Conservation (phyloP, 2,888 invertebrate species). For the Drosophila recens region DNA sequence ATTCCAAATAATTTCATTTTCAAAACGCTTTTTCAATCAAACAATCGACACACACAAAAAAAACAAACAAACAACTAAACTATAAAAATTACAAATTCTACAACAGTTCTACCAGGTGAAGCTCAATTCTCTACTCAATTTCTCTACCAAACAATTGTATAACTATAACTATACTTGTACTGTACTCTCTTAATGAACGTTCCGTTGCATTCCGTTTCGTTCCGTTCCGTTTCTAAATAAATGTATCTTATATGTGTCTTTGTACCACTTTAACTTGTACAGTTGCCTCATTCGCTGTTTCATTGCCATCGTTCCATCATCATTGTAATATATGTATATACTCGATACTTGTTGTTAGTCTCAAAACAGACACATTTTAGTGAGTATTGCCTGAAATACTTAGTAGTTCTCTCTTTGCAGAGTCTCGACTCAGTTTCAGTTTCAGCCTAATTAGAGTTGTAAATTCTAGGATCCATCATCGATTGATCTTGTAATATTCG, state of each 20-base stretch:
- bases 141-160: constrained; percentile 59
- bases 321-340: constrained; percentile 19
- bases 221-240: constrained; percentile 26
- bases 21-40: constrained; percentile 35
- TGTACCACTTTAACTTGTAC: constrained; percentile 17
- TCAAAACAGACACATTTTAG: no score
- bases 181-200: constrained; percentile 49
- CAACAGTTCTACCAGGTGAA: constrained; percentile 83
- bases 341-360: background rate
- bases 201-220: constrained; percentile 50
- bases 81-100: constrained; percentile 42
- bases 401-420: background rate
- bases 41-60: constrained; percentile 30
- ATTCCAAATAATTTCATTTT: constrained; percentile 36
- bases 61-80: constrained; percentile 51
- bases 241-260: constrained; percentile 16
- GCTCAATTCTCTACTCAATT: constrained; percentile 69
- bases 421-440: background rate
- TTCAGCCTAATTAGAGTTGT: constrained; percentile 9
- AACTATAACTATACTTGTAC: constrained; percentile 14
- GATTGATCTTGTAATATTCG: background rate
- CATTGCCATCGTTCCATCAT: constrained; percentile 33
- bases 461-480: constrained; percentile 1
- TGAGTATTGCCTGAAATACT: background rate
- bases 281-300: constrained; percentile 40